These are phyloP conservation scores for Danaus melanippus DNA, from an alignment of 1,140 invertebrate genomes.

Conservation along the genomic window DNA sequence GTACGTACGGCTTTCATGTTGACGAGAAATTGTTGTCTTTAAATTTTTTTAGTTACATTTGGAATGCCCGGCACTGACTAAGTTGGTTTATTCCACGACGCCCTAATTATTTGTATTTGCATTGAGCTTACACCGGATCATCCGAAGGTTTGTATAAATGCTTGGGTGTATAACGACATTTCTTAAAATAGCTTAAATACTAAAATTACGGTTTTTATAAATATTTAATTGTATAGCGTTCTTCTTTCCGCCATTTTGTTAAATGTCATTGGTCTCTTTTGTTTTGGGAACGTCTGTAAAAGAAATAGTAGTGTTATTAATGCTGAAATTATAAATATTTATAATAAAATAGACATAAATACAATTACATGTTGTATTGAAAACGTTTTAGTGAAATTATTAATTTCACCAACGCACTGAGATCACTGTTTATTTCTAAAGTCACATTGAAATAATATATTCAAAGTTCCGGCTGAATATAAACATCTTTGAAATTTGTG, in stretches of 20 bases:
- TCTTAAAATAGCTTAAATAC: conserved; percentile 48
- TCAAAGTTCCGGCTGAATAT: no score
- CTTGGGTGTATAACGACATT: conserved; percentile 42
- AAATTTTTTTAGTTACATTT: conserved; percentile 44
- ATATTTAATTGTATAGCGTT: conserved; percentile 40
- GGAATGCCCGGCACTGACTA: conserved; percentile 56
- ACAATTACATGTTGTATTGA: no score
- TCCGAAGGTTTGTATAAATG: conserved; percentile 35
- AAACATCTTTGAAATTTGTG: no score
- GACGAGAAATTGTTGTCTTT: conserved; percentile 45
- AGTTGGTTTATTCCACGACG: conserved; percentile 9
- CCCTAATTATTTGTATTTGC: not conserved
- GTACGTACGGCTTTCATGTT: conserved; percentile 30
- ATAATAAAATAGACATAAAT: no score
- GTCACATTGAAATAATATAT: no score
- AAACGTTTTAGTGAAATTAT: no score
- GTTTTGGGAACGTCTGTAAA: conserved; percentile 39
- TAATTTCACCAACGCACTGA: no score
- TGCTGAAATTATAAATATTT: conserved; percentile 2
- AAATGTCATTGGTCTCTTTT: conserved; percentile 39
- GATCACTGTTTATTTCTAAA: no score
- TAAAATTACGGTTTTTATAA: conserved; percentile 64
- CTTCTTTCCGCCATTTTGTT: conserved; percentile 30
- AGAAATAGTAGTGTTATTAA: conserved; percentile 15
- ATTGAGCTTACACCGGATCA: conserved; percentile 16